A percentile compares a stretch with the other conserved stretches of the same genome.
phyloP scores from a whole-genome alignment of 2,888 invertebrate species.

The Maniola hyperantus region DNA sequence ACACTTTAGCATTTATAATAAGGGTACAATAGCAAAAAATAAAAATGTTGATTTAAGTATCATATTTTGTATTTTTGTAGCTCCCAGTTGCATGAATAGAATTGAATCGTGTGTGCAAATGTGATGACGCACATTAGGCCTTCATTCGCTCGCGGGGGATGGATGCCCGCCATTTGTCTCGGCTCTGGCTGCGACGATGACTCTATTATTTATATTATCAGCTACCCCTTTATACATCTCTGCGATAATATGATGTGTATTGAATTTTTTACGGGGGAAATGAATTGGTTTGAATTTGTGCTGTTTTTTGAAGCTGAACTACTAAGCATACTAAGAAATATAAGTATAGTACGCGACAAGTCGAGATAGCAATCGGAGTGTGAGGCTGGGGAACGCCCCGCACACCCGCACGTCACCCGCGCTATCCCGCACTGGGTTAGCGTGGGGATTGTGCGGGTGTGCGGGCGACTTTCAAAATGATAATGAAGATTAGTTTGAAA shows the following conservation, averaged over 20 bases:
- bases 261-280: slow-evolving; percentile 36
- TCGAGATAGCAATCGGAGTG: no score
- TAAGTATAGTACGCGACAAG: no score
- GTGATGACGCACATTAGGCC: slow-evolving; percentile 76
- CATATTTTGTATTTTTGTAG: slow-evolving; percentile 38
- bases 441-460: no score
- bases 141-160: slow-evolving; percentile 63
- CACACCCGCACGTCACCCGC: no score
- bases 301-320: background rate
- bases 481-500: no score
- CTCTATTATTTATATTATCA: slow-evolving; percentile 45
- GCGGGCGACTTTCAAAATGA: no score
- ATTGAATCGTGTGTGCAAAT: slow-evolving; percentile 74
- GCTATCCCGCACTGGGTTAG: no score
- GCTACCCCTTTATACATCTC: slow-evolving; percentile 42
- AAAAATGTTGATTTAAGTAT: no score
- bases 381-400: no score
- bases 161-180: slow-evolving; percentile 70
- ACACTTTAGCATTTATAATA: no score
- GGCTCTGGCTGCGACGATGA: slow-evolving; percentile 49
- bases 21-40: no score
- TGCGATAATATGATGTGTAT: slow-evolving; percentile 41
- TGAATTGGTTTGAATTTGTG: slow-evolving; percentile 6
- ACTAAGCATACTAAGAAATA: no score
- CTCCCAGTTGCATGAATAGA: slow-evolving; percentile 46